Percentiles rank a stretch among this genome's conserved stretches.
These are phyloP conservation scores for Archilochus colubris DNA, from an alignment of 2,113 vertebrate genomes.

Conservation along the genomic window DNA sequence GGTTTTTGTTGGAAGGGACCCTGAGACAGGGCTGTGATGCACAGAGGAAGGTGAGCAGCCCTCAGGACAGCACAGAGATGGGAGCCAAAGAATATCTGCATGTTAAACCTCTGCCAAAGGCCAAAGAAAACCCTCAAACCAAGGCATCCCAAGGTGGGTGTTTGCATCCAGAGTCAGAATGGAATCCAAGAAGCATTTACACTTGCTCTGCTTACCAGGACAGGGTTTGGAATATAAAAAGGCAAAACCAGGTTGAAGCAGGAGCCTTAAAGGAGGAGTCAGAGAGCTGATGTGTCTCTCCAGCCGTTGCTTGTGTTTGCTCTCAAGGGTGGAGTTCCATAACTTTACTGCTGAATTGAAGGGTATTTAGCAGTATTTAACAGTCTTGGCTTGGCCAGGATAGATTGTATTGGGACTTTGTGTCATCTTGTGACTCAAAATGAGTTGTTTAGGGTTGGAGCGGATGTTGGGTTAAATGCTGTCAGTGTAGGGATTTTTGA, in stretches of 20 bases:
- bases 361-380: background rate
- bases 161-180: background rate
- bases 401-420: background rate
- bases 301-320: background rate
- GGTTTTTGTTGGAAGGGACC: background rate
- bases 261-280: background rate
- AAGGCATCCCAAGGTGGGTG: background rate
- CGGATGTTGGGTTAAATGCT: background rate
- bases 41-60: background rate
- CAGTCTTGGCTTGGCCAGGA: background rate
- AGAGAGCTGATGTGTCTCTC: background rate
- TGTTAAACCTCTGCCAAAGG: background rate
- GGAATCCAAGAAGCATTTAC: background rate
- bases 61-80: background rate
- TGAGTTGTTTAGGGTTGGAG: background rate
- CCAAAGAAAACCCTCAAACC: background rate
- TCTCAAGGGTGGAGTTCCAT: background rate
- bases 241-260: background rate
- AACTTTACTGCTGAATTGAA: background rate
- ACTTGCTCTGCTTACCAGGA: background rate
- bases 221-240: background rate
- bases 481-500: background rate
- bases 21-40: background rate
- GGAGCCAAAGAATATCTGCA: accelerated
- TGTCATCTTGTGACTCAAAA: background rate